Evolutionary conservation across 2,113 vertebrate genomes (phyloP).

Genomic region (Brachypteracias leptosomus): DNA sequence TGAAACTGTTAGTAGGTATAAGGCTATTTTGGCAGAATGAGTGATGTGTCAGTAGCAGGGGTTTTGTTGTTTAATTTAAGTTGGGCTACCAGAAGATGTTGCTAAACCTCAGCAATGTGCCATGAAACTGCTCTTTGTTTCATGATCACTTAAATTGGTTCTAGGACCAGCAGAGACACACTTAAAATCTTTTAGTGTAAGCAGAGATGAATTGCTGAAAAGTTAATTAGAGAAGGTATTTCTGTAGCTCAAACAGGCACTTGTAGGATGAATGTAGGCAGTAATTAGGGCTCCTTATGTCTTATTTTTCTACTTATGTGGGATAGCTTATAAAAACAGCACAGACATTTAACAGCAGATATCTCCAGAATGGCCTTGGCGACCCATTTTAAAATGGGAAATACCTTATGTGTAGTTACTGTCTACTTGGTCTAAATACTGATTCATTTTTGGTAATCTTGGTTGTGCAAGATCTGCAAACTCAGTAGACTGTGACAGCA

Average conservation of each 20-base stretch:
- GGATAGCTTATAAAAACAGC: neutral
- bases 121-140: neutral
- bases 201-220: neutral
- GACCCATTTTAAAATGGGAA: slow-evolving; percentile 18
- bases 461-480: neutral
- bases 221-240: neutral
- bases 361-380: neutral
- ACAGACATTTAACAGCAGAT: neutral
- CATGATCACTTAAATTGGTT: neutral
- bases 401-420: neutral
- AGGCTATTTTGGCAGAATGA: neutral
- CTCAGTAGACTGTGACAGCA: neutral
- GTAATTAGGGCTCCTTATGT: neutral
- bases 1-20: neutral
- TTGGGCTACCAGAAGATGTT: neutral
- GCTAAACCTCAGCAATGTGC: neutral
- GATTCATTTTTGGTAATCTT: neutral
- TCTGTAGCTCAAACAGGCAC: neutral
- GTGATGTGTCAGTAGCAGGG: neutral
- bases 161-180: neutral
- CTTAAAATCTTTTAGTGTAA: neutral
- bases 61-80: neutral
- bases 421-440: neutral
- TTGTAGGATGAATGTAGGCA: neutral
- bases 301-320: neutral